Conservation (phyloP, 1,140 invertebrate genomes). For the Lepidostoma basale region DNA sequence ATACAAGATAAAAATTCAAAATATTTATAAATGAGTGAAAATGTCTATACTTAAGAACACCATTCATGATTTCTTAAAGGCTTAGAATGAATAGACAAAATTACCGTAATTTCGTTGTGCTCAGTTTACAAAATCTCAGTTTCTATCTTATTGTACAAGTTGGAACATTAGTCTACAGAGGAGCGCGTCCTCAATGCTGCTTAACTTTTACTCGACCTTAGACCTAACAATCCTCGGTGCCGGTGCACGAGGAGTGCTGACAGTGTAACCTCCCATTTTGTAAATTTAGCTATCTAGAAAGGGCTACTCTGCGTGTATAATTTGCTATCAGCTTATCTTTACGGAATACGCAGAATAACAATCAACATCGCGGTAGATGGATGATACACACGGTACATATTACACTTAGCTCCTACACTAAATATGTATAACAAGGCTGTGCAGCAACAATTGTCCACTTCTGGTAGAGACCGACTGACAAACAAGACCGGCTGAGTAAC, state of each 20-base stretch:
- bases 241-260: not conserved
- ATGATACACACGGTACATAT: conserved; percentile 25
- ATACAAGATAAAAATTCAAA: no score
- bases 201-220: conserved; percentile 27
- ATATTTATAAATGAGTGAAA: conserved; percentile 12
- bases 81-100: conserved; percentile 10
- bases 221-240: conserved; percentile 14
- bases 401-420: conserved; percentile 13
- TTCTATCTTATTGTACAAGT: conserved; percentile 29
- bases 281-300: conserved; percentile 36
- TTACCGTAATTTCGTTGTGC: conserved; percentile 33
- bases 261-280: conserved; percentile 25
- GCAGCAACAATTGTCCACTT: conserved; percentile 9
- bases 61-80: not conserved
- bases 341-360: conserved; percentile 23
- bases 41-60: not conserved
- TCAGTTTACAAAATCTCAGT: conserved; percentile 27
- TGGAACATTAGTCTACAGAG: conserved; percentile 22
- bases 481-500: no score
- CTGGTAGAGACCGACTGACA: no score
- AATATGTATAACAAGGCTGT: conserved; percentile 35
- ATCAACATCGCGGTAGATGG: not conserved
- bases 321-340: conserved; percentile 28
- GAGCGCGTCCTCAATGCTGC: conserved; percentile 14
- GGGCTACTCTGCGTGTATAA: conserved; percentile 32